Percentiles rank a stretch among this genome's conserved stretches.
phyloP scores from a whole-genome alignment of 2,113 vertebrate genomes.

The Hassar affinis region DNA sequence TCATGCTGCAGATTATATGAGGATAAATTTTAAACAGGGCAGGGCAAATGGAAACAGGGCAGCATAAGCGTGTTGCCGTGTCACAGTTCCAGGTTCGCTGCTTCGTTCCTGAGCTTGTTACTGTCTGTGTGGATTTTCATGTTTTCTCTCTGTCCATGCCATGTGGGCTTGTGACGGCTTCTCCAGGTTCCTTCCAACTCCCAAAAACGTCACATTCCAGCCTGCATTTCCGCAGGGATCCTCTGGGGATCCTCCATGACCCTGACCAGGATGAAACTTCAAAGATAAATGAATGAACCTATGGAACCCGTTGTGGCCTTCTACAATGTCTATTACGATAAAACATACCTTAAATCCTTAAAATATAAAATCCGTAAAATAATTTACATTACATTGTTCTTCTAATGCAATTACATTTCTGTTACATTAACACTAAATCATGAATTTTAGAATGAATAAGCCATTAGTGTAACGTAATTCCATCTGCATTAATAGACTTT shows the following conservation, averaged over 20 bases:
- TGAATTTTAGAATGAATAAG: not conserved
- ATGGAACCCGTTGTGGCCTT: not conserved
- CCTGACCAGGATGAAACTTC: not conserved
- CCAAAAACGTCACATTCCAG: not conserved
- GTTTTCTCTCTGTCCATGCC: not conserved
- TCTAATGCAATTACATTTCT: not conserved
- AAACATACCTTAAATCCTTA: not conserved
- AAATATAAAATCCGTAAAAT: not conserved
- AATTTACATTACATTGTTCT: not conserved
- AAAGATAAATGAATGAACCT: not conserved
- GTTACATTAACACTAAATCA: not conserved
- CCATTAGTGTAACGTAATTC: not conserved
- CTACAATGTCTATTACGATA: too few species aligned
- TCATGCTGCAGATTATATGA: not conserved
- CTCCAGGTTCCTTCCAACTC: not conserved
- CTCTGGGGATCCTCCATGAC: not conserved
- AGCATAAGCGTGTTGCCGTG: not conserved
- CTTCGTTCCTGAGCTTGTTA: not conserved
- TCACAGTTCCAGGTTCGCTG: not conserved
- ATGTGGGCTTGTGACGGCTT: not conserved
- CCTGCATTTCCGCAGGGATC: not conserved
- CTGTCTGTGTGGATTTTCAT: not conserved
- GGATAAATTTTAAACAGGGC: too few species aligned
- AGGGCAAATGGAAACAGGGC: too few species aligned
- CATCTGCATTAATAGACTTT: not conserved